phyloP scores from a whole-genome alignment of 2,113 vertebrate species.

The Cryptotis parvus region DNA sequence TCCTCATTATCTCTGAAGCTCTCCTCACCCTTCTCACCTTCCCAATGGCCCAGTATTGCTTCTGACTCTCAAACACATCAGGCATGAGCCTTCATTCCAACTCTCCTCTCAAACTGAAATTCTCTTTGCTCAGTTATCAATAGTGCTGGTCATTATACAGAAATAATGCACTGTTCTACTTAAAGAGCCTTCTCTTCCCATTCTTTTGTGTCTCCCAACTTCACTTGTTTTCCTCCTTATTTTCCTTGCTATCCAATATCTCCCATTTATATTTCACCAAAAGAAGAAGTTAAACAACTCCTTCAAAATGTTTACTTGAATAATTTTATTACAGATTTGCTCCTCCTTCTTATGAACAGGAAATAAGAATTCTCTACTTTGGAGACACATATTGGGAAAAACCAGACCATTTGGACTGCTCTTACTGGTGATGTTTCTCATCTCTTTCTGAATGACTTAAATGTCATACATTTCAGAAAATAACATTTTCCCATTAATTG shows the following conservation, averaged over 20 bases:
- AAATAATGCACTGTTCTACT: too few species aligned
- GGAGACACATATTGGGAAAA: not conserved
- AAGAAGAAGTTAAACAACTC: not conserved
- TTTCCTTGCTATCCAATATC: slow-evolving; percentile 2
- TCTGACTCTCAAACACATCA: not conserved
- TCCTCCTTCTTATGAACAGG: not conserved
- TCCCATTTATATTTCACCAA: not conserved
- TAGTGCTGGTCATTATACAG: not conserved
- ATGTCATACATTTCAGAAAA: slow-evolving; percentile 23
- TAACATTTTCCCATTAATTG: not conserved
- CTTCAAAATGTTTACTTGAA: not conserved
- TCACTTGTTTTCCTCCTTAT: not conserved
- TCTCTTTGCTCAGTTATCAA: not conserved
- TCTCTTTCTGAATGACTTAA: not conserved
- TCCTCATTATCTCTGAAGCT: not conserved
- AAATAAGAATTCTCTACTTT: slow-evolving; percentile 38
- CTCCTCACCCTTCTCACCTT: not conserved
- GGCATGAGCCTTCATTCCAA: not conserved
- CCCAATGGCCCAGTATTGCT: not conserved
- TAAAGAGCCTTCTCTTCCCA: not conserved
- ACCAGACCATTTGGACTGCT: not conserved
- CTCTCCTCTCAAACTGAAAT: not conserved
- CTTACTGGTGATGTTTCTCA: not conserved
- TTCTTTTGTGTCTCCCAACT: not conserved
- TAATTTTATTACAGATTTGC: not conserved